These are phyloP conservation scores for Phainopepla nitens DNA, from an alignment of 2,113 vertebrate species.

Conservation along the genomic window DNA sequence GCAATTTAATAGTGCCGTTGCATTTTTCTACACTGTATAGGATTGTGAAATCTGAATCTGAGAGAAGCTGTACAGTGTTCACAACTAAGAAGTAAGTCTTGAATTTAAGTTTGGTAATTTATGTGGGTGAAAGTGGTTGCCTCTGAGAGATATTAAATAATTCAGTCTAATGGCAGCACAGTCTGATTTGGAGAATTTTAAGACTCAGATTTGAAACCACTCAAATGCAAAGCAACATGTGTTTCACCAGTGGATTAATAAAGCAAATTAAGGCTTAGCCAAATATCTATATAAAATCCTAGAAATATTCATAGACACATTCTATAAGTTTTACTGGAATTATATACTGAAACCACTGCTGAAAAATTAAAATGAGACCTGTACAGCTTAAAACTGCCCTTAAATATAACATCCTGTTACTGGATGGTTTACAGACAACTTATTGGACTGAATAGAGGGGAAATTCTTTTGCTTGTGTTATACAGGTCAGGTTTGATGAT, in stretches of 20 bases:
- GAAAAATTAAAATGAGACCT: background rate
- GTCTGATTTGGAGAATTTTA: background rate
- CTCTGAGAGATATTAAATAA: background rate
- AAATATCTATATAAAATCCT: background rate
- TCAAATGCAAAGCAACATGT: constrained; percentile 2
- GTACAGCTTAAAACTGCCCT: background rate
- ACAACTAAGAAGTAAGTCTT: background rate
- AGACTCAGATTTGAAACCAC: background rate
- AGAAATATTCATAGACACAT: background rate
- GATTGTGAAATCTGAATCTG: background rate
- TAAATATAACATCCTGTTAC: background rate
- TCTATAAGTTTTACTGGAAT: constrained; percentile 18
- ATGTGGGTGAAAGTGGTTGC: background rate
- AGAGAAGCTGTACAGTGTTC: background rate
- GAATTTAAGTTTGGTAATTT: background rate
- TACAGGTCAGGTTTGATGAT: constrained; percentile 23
- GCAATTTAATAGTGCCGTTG: background rate
- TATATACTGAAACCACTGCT: background rate
- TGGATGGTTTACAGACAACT: constrained; percentile 14
- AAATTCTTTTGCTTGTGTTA: constrained; percentile 21
- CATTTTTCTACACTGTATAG: background rate
- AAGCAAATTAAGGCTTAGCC: background rate
- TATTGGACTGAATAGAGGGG: background rate
- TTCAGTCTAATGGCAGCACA: background rate
- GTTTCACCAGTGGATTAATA: constrained; percentile 11